Base-by-base conservation (phyloP, 1,140 invertebrate species). In the Agraylea sexmaculata region DNA sequence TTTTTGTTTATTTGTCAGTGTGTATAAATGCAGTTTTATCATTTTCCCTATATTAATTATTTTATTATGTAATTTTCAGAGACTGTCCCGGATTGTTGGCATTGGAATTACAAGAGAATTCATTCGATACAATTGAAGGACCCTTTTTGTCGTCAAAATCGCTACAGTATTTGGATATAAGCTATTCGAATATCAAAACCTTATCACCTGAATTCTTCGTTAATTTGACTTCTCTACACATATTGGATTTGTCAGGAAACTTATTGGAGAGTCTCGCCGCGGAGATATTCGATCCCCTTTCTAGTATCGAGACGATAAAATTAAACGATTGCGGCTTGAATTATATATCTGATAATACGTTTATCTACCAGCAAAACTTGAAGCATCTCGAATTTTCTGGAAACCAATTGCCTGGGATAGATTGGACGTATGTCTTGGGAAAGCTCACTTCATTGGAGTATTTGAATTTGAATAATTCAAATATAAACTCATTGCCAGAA, bases 71-170 rank as follows among this genome's bases (percentile, higher is more conserved):
- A 47, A 19, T 47, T 68, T 69, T 37, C 70, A 82, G 79, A 44
- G 75, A 79, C 53, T 75, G 68, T 42, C 71, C 71, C 7, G 78
- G 78, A 6, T 61, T 83, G 19, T 72, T 80, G 36, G 77, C 75
- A 11, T 59, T 83, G 27, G 77, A 81, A 50, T 62, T 83, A 10
- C 77, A 80, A 54, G 70, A 74, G 46, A 83, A 81, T 55, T 76
- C 75, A 0, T 50, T 82, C 40, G 58, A 66, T 36, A 56, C 66
- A 21, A 67, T 78, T 4, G 66, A 73, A 8, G 77, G 73, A n/a
- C 67, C 71, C 7, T 80, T 83, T 42, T 55, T 83, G 11, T 66
- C 73, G 23, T 78, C 74, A 30, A 68, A 67, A 27, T 77, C 77
- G 0, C 55, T 81, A 16, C 66, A 78, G 32, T 77, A 75, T 43